Percentiles rank a stretch among this genome's conserved stretches.
These are phyloP conservation scores for Gymnocheta viridis DNA, from an alignment of 2,888 invertebrate species.

Conservation along the genomic window DNA sequence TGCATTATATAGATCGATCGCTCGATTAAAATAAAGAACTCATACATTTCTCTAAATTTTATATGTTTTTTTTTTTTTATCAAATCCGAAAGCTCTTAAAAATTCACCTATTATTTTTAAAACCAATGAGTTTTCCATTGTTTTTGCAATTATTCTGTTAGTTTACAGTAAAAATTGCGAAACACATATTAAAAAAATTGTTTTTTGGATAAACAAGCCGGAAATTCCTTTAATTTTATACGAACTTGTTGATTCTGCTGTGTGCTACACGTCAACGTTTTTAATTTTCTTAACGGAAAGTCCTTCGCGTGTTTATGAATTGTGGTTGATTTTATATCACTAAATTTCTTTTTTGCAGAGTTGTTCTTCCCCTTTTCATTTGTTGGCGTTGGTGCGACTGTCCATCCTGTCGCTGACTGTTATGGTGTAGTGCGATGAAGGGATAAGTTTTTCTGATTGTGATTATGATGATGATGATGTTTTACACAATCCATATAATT, in stretches of 20 bases:
- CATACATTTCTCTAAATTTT: no score
- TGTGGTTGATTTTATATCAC: conserved; percentile 39
- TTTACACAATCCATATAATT: conserved; percentile 63
- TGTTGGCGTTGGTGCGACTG: conserved; percentile 31
- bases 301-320: no score
- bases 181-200: neutral
- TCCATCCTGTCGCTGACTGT: conserved; percentile 1
- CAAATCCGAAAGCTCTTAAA: no score
- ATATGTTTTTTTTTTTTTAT: no score
- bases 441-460: conserved; percentile 20
- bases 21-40: no score
- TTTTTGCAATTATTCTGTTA: no score
- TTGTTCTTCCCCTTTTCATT: conserved; percentile 10
- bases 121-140: no score
- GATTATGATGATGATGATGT: conserved; percentile 55
- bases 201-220: conserved; percentile 46
- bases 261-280: conserved; percentile 56
- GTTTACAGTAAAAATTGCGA: no score
- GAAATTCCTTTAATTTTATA: conserved; percentile 62
- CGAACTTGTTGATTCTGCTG: conserved; percentile 7
- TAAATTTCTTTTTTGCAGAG: conserved; percentile 13
- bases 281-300: conserved; percentile 66
- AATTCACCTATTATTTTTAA: no score
- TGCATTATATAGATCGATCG: no score
- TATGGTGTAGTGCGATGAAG: conserved; percentile 3